Evolutionary conservation across 2,113 vertebrate genomes (phyloP), one percentile per base, ranked within the genome.

Genomic region (Rattus rattus): DNA sequence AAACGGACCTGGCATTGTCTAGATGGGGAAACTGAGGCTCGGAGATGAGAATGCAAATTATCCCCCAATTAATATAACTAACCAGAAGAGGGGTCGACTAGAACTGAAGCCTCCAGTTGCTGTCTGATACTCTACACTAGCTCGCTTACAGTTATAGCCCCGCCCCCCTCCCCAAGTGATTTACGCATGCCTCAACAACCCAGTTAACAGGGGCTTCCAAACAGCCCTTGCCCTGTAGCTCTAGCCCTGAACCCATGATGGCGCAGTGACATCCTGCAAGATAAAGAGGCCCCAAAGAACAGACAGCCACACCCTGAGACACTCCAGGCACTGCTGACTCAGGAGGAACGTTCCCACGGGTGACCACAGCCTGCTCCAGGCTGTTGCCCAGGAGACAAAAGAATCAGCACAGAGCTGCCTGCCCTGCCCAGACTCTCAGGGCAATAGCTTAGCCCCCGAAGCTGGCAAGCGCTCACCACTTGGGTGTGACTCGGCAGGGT

Each of bases 401-500:
- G 89, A 91, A 93, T 92, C 91, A 90, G 94, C 88, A 72, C 52
- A 92, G 90, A 91, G 79, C 87, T 89, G 49, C 87, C 43, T 0
- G 92, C 95, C 96, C 93, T 95, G 93, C 94, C 94, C 92, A 91
- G 79, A 56, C 36, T 86, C 96, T 95, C 93, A 52, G 26, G 87
- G 92, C 93, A 56, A 72, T 63, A 72, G 96, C 95, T 80, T 65
- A 96, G 86, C 77, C 89, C 89, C 93, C 1, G 28, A 92, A 96
- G 95, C 97, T 97, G 97, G 95, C 96, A 95, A 89, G 94, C 13
- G 0, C 95, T 79, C 95, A 96, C 95, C 12, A 7, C 43, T 13
- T 83, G 96, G 95, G 97, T 95, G 96, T 96, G 97, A 96, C 96
- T 95, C 77, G 85, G 96, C 94, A 2, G 90, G 81, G 81, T 69